Evolutionary conservation across 2,113 vertebrate genomes (phyloP), one percentile per base, ranked within the genome.

Genomic region (Hyla sarda): DNA sequence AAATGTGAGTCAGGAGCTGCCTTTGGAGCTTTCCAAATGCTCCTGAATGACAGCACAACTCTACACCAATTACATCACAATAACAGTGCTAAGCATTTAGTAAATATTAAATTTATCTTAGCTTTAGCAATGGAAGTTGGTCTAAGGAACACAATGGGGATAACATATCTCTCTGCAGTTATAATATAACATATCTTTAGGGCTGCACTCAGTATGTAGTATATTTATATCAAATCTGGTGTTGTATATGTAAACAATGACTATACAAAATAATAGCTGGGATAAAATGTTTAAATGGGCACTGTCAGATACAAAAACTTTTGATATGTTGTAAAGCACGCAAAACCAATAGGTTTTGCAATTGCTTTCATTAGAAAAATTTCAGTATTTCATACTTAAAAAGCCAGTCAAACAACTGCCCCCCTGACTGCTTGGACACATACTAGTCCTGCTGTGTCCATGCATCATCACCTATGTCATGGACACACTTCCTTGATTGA

Each of bases 1-100:
- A 86, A 86, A 86, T 80, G 76, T 86, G 84, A 86, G 76, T 58
- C 65, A 12, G 60, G 62, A n/a, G 32, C 34, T 60, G 16, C 84
- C 84, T 86, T 76, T 72, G 76, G 84, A 81, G 84, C 47, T 60
- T 81, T 72, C 7, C 69, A 58, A 81, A 78, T 72, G 23, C 78
- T 86, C 84, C 52, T 86, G 65, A 86, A 86, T 86, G 76, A 86
- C 84, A 86, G 76, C 62, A 80, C 76, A 86, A 86, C 65, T 80
- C 76, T 28, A 81, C 65, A 81, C 67, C 81, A 80, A 86, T 86
- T 78, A 81, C 67, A 86, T 86, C 84, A 86, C 65, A 86, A 80
- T 81, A 86, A 58, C 5, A 86, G 52, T 28, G 78, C 47, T 80
- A 81, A 81, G 76, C 76, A 86, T 81, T 86, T 80, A 48, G n/a